Evolutionary conservation across 2,113 vertebrate species (phyloP), one percentile per base, ranked within the genome.

Genomic region (Tragelaphus buxtoni): DNA sequence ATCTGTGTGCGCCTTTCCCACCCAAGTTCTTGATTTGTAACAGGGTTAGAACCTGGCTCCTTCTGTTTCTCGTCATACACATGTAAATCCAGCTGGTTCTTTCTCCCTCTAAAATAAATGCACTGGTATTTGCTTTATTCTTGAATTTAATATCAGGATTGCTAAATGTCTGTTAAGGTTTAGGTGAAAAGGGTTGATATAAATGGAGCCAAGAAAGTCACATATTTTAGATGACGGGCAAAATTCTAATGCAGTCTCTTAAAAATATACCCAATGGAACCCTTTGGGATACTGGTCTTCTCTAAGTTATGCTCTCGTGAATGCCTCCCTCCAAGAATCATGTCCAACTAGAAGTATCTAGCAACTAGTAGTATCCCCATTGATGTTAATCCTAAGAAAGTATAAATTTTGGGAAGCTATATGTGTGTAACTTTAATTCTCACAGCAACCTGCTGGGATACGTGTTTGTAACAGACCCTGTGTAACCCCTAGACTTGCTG

Each of bases 21-120:
- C 55, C 26, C 80, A 94, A 55, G 49, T 80, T 95, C 94, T 97
- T 4, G 1, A 74, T 92, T 96, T 92, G 79, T 80, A 81, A 90
- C 84, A 96, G 10, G 2, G 49, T 61, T 77, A 82, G 65, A 92
- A 69, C 51, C 16, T 11, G 11, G 76, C 60, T 47, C 80, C 60
- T 61, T 60, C n/a, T 87, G n/a, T 77, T 87, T 65, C 39, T 88
- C 12, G 9, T 76, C 26, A 12, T 10, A 39, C 51, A 20, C 55
- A 42, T 56, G 60, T n/a, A 92, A 95, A 85, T 80, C 26, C 49
- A 95, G 53, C 39, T 51, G 39, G 24, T 32, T 96, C 24, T 10
- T 87, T 88, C 76, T 94, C 76, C 63, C 7, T 61, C 91, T 83
- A 88, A 47, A 88, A 65, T 58, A 63, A 87, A 56, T 16, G 10